Evolutionary conservation across 2,113 vertebrate species (phyloP).

Genomic region (Turdus rufiventris): DNA sequence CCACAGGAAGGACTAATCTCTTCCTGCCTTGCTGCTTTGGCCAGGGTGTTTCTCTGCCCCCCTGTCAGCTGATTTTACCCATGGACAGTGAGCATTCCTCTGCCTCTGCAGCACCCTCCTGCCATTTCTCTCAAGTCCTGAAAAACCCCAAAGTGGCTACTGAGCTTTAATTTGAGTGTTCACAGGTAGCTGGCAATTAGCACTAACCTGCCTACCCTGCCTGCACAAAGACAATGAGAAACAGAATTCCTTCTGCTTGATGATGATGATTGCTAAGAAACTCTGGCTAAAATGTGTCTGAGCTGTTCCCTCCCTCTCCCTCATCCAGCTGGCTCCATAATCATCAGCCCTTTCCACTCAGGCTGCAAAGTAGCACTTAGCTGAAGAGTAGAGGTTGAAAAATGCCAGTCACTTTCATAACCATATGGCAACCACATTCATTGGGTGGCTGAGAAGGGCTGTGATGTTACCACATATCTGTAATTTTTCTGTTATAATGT

Average conservation of each 20-base stretch:
- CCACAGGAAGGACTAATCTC: neutral
- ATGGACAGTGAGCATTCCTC: neutral
- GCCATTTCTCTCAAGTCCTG: neutral
- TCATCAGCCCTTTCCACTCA: neutral
- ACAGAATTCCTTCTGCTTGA: neutral
- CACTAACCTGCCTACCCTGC: neutral
- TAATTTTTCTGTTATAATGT: conserved; percentile 6
- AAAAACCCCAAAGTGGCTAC: neutral
- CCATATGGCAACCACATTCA: neutral
- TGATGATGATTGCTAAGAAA: conserved; percentile 8
- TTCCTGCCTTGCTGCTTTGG: neutral
- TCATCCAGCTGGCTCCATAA: neutral
- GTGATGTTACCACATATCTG: neutral
- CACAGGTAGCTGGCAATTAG: neutral
- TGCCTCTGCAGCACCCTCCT: neutral
- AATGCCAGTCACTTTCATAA: neutral
- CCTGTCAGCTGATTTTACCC: neutral
- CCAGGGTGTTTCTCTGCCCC: neutral
- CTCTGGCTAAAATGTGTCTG: neutral
- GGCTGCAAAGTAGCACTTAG: neutral
- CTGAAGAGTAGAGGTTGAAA: conserved; percentile 21
- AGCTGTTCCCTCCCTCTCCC: neutral
- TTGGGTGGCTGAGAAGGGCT: neutral
- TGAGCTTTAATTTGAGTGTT: neutral
- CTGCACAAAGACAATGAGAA: neutral